These are phyloP conservation scores for Chrysopa pallens DNA, from an alignment of 1,140 invertebrate species.

Conservation along the genomic window DNA sequence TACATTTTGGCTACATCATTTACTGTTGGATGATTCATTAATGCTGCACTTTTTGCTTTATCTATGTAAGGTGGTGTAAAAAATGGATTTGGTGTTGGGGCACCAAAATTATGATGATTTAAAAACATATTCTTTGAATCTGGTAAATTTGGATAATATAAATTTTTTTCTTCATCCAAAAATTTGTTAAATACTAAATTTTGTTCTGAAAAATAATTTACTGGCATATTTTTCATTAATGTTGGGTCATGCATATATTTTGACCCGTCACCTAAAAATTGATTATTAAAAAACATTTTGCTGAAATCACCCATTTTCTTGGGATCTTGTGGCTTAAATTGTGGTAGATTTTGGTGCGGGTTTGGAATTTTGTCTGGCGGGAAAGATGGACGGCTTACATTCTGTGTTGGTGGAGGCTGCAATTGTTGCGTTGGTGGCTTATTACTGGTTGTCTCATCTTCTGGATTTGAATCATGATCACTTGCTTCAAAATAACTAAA, in stretches of 20 bases:
- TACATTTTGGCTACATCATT: neutral
- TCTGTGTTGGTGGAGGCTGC: slow-evolving; percentile 56
- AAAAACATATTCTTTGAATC: slow-evolving; percentile 78
- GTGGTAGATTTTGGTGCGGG: slow-evolving; percentile 8
- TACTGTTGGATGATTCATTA: neutral
- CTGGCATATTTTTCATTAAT: slow-evolving; percentile 20
- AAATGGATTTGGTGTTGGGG: slow-evolving; percentile 63
- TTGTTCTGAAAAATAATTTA: slow-evolving; percentile 57
- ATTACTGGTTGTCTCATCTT: slow-evolving; percentile 11
- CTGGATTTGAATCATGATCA: slow-evolving; percentile 29
- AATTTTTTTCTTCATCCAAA: slow-evolving; percentile 70
- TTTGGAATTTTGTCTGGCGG: slow-evolving; percentile 14
- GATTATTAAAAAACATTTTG: slow-evolving; percentile 81
- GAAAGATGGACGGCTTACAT: slow-evolving; percentile 32
- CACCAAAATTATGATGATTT: slow-evolving; percentile 77
- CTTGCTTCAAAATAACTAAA: slow-evolving; percentile 39
- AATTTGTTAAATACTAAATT: slow-evolving; percentile 69
- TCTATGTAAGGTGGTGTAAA: neutral
- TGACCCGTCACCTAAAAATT: slow-evolving; percentile 59
- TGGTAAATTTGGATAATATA: slow-evolving; percentile 49
- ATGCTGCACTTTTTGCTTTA: neutral
- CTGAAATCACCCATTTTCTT: slow-evolving; percentile 50
- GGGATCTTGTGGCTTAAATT: slow-evolving; percentile 58
- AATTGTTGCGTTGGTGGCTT: slow-evolving; percentile 9
- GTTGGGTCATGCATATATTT: neutral